Percentiles rank a stretch among this genome's conserved stretches.
These are phyloP conservation scores for Enhydra lutris DNA, from an alignment of 2,113 vertebrate species.

Conservation along the genomic window DNA sequence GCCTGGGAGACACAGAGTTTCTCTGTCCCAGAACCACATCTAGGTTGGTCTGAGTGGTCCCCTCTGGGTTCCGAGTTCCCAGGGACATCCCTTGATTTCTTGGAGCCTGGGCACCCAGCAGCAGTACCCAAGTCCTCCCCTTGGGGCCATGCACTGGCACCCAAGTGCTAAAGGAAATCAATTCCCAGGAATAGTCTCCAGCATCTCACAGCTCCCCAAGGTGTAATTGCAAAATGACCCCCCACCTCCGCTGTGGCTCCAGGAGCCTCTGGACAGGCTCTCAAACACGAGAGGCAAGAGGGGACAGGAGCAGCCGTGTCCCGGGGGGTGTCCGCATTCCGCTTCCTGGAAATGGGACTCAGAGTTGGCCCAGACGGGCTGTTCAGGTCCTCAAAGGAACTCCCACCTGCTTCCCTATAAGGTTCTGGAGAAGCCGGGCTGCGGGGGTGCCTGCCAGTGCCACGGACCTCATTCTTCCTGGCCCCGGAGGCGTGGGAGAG, in stretches of 20 bases:
- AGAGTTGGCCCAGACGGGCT: not conserved
- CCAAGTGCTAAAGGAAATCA: not conserved
- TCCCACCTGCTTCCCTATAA: not conserved
- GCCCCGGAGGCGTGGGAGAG: accelerated
- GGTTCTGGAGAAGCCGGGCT: no score
- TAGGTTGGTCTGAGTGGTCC: accelerated
- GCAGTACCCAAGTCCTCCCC: not conserved
- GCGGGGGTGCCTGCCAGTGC: accelerated
- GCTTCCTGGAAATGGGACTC: not conserved
- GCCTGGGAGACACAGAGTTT: not conserved
- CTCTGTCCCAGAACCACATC: not conserved
- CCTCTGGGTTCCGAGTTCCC: not conserved
- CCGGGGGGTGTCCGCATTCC: not conserved
- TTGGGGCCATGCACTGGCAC: no score
- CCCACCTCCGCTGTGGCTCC: not conserved
- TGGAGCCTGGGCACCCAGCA: not conserved
- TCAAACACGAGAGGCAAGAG: not conserved
- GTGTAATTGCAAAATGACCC: not conserved
- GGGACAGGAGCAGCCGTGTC: accelerated
- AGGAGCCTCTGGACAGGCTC: not conserved
- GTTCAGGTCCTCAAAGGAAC: accelerated
- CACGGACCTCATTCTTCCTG: not conserved
- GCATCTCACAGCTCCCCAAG: not conserved
- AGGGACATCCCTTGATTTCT: not conserved
- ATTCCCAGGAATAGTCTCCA: not conserved